phyloP scores from a whole-genome alignment of 1,140 invertebrate genomes.

The Brachionus paranguensis region DNA sequence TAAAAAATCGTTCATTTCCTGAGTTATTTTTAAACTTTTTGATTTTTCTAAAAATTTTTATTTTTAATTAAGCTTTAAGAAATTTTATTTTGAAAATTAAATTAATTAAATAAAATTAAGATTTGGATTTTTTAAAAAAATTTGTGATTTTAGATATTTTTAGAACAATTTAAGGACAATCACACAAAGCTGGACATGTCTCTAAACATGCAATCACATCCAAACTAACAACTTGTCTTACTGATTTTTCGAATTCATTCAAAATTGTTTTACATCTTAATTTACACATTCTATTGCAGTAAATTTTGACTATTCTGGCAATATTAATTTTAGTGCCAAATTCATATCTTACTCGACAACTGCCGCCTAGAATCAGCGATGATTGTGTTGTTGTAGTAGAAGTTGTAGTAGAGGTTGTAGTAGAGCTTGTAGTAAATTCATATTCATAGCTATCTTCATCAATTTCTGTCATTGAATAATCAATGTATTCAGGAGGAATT shows the following conservation, averaged over 20 bases:
- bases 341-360: neutral
- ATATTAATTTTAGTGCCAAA: slow-evolving; percentile 35
- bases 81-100: neutral
- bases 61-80: neutral
- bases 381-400: neutral
- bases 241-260: neutral
- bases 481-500: neutral
- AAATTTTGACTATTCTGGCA: neutral
- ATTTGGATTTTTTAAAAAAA: no score
- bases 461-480: neutral
- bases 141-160: no score
- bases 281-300: slow-evolving; percentile 38
- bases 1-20: no score
- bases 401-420: slow-evolving; percentile 12
- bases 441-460: neutral
- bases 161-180: neutral
- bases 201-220: slow-evolving; percentile 34
- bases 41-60: neutral
- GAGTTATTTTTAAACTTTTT: neutral
- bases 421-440: neutral
- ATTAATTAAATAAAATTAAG: neutral
- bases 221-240: neutral
- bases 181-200: slow-evolving; percentile 27
- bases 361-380: neutral
- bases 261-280: neutral